A percentile compares a stretch with the other conserved stretches of the same genome.
phyloP scores from a whole-genome alignment of 2,113 vertebrate species.

The Malurus cyaneus region DNA sequence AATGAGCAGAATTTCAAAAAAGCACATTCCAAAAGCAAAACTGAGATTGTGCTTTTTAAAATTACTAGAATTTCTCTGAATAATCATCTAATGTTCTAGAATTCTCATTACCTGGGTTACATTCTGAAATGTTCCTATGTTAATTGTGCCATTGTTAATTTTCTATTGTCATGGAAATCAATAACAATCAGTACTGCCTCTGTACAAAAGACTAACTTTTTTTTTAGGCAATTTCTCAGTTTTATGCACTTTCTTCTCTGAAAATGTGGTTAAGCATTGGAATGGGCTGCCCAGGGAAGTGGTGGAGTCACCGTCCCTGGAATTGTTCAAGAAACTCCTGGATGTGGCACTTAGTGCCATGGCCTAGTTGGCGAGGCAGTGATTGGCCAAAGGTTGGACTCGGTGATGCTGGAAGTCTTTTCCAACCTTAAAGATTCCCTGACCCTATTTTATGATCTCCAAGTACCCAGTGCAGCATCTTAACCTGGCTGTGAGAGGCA shows the following conservation, averaged over 20 bases:
- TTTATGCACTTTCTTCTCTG: neutral
- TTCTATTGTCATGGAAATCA: neutral
- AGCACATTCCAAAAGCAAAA: neutral
- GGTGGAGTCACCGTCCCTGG: no score
- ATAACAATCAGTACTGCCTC: neutral
- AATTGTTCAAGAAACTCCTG: neutral
- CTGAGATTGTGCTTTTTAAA: neutral
- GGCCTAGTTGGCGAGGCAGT: neutral
- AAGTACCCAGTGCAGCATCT: neutral
- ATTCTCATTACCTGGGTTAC: neutral
- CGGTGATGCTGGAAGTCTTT: neutral
- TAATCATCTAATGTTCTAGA: neutral
- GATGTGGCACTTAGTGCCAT: neutral
- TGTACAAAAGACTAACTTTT: neutral
- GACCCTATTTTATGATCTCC: neutral
- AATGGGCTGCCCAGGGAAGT: neutral
- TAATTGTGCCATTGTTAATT: neutral
- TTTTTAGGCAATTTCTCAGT: neutral
- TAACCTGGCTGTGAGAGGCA: accelerated
- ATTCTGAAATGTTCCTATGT: neutral
- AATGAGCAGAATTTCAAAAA: neutral
- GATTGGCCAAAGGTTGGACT: neutral
- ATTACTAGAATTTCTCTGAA: neutral
- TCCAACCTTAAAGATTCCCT: no score
- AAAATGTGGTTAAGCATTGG: neutral